Percentiles rank a stretch among this genome's conserved stretches.
These are phyloP conservation scores for Apis cerana DNA, from an alignment of 1,140 invertebrate genomes.

Conservation along the genomic window DNA sequence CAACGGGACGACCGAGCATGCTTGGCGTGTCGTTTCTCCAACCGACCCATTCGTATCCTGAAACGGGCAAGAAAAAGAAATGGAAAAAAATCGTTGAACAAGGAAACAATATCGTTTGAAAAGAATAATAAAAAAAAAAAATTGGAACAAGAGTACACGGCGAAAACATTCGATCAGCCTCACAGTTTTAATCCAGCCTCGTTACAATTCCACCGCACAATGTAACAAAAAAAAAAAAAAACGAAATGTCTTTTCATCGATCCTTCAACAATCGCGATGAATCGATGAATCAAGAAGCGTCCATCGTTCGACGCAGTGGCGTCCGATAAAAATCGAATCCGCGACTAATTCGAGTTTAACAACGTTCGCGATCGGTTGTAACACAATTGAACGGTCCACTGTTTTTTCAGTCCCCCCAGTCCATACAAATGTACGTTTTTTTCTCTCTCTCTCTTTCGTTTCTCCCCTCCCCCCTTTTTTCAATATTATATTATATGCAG, in stretches of 20 bases:
- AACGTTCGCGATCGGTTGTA: constrained; percentile 9
- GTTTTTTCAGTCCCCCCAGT: constrained; percentile 8
- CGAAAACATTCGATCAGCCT: neutral
- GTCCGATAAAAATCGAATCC: constrained; percentile 15
- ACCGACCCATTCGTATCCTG: constrained; percentile 92
- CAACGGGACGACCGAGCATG: constrained; percentile 82
- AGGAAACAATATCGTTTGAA: neutral
- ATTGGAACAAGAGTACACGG: neutral
- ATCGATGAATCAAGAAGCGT: neutral
- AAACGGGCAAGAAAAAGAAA: constrained; percentile 41
- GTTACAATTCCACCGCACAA: neutral
- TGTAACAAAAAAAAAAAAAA: neutral
- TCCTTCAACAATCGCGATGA: neutral
- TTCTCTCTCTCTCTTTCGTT: neutral
- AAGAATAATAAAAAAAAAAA: neutral
- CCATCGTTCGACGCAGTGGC: neutral
- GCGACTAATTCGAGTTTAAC: constrained; percentile 31
- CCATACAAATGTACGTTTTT: constrained; percentile 1
- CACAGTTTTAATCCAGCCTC: neutral
- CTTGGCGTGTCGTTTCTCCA: constrained; percentile 88
- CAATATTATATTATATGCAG: neutral
- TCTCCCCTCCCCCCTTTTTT: neutral
- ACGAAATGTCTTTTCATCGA: constrained; percentile 20
- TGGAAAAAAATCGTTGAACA: neutral
- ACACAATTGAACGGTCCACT: neutral